A percentile compares a stretch with the other conserved stretches of the same genome.
These are phyloP conservation scores for Manacus vitellinus DNA, from an alignment of 2,113 vertebrate species.

Conservation along the genomic window DNA sequence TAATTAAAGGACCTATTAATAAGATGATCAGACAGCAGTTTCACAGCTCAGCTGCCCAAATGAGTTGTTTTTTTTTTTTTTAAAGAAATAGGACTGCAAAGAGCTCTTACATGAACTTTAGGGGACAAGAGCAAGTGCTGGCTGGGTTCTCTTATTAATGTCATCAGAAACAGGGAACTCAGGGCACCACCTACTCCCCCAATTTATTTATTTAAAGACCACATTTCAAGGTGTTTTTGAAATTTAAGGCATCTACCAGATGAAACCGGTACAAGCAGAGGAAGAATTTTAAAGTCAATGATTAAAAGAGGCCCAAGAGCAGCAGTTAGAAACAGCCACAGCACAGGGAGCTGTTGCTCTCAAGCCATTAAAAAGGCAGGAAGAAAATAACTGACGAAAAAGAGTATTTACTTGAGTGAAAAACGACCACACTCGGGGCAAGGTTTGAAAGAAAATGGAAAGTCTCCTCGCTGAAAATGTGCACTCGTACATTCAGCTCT, in stretches of 20 bases:
- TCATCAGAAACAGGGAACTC: neutral
- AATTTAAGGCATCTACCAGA: neutral
- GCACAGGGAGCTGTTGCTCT: neutral
- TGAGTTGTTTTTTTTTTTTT: neutral
- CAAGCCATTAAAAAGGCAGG: neutral
- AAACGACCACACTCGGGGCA: neutral
- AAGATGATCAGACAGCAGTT: neutral
- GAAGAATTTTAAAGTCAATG: neutral
- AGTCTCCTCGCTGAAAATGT: neutral
- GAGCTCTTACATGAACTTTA: neutral
- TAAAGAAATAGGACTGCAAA: neutral
- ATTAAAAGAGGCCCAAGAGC: neutral
- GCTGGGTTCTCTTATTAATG: neutral
- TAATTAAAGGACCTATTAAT: conserved; percentile 34
- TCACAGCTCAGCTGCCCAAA: neutral
- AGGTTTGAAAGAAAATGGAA: neutral
- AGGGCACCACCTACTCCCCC: neutral
- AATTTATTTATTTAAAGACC: neutral
- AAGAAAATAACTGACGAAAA: neutral
- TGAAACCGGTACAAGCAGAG: neutral
- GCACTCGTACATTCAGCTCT: neutral
- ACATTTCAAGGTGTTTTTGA: neutral
- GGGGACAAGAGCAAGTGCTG: neutral
- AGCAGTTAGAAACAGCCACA: neutral
- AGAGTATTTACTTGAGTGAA: neutral